Percentiles rank a stretch among this genome's conserved stretches.
Evolutionary conservation across 2,797 vertebrate species (phyloP).

Genomic region (Sarcophilus harrisii): DNA sequence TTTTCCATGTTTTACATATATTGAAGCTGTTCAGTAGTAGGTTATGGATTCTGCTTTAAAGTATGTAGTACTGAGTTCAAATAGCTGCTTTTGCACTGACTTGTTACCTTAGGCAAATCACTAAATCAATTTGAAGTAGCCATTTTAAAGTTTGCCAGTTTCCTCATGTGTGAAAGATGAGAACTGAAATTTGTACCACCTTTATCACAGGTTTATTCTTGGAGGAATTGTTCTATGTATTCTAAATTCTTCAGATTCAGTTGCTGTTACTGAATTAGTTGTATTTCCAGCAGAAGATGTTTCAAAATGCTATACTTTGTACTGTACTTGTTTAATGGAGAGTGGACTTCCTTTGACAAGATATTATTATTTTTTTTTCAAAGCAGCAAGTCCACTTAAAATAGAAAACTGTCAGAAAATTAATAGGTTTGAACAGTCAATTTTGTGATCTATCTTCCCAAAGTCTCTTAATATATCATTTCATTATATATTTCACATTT

Average conservation of each 20-base stretch:
- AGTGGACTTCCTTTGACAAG: background rate
- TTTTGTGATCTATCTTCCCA: background rate
- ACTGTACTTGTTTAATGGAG: background rate
- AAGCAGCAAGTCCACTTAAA: background rate
- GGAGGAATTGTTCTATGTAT: background rate
- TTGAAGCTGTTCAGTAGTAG: background rate
- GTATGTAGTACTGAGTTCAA: background rate
- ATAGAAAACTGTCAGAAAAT: background rate
- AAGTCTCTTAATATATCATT: background rate
- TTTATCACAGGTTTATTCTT: background rate
- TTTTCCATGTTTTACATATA: background rate
- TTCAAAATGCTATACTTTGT: background rate
- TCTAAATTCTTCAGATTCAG: background rate
- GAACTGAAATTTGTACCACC: background rate
- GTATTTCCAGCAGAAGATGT: background rate
- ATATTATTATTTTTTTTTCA: background rate
- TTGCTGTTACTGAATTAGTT: background rate
- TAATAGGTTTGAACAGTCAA: background rate
- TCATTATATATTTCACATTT: constrained; percentile 30
- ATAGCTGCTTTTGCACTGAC: background rate
- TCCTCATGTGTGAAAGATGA: background rate
- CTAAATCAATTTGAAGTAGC: background rate
- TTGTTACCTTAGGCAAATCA: background rate
- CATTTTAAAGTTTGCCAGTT: background rate
- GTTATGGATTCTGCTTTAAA: background rate